Conservation (phyloP, 2,888 invertebrate genomes). For the Neria commutata region DNA sequence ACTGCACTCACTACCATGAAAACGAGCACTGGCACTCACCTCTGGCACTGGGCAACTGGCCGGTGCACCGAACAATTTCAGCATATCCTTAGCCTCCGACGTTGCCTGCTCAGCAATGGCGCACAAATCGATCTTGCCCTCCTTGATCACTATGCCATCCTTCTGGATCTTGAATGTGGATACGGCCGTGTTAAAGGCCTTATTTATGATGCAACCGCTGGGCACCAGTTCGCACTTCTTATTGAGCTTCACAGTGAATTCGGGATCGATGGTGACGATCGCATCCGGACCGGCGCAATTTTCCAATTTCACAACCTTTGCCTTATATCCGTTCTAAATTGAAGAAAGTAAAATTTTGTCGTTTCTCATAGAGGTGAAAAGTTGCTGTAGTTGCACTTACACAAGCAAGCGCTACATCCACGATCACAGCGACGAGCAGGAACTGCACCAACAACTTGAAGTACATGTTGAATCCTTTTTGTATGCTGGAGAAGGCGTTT, state of each 20-base stretch:
- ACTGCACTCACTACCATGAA: no score
- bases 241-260: constrained; percentile 51
- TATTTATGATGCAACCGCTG: constrained; percentile 59
- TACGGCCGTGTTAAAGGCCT: constrained; percentile 59
- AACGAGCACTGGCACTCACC: constrained; percentile 37
- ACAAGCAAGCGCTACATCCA: constrained; percentile 45
- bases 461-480: neutral
- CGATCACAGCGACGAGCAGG: constrained; percentile 27
- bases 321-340: constrained; percentile 57
- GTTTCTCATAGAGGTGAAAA: neutral
- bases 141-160: constrained; percentile 59
- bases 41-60: constrained; percentile 61
- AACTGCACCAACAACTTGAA: constrained; percentile 7
- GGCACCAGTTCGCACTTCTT: constrained; percentile 63
- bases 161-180: constrained; percentile 59
- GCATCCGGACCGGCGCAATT: constrained; percentile 54
- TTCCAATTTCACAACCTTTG: constrained; percentile 49
- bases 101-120: constrained; percentile 44
- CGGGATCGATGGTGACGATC: constrained; percentile 46
- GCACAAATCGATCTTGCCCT: constrained; percentile 62
- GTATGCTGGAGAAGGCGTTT: no score
- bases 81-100: constrained; percentile 45
- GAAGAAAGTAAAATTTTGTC: neutral
- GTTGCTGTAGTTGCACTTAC: constrained; percentile 43
- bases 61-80: constrained; percentile 60